These are phyloP conservation scores for Diplodus puntazzo DNA, from an alignment of 2,797 vertebrate genomes.

Conservation along the genomic window DNA sequence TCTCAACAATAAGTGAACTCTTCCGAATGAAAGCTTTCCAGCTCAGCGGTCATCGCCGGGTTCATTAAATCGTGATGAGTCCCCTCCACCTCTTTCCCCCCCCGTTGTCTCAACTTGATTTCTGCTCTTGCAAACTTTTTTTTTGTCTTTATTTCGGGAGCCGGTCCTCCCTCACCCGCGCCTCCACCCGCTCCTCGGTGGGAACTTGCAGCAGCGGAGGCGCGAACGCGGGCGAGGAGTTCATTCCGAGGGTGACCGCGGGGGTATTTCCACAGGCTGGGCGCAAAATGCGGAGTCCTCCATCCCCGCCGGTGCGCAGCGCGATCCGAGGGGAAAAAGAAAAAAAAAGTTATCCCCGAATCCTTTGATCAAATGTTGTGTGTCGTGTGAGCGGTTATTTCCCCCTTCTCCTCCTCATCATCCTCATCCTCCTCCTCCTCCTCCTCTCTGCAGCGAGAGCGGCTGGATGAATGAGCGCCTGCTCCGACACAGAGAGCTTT, in stretches of 20 bases:
- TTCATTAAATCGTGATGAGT: background rate
- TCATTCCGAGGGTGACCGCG: slow-evolving; percentile 47
- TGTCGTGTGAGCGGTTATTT: slow-evolving; percentile 7
- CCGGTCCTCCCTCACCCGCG: slow-evolving; percentile 36
- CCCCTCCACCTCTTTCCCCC: too few species aligned
- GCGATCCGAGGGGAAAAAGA: too few species aligned
- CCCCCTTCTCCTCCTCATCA: background rate
- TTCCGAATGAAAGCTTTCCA: slow-evolving; percentile 28
- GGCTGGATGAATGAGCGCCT: slow-evolving; percentile 69
- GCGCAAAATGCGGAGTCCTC: slow-evolving; percentile 2
- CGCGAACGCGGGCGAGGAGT: slow-evolving; percentile 21
- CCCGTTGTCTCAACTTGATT: slow-evolving; percentile 44
- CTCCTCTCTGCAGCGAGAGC: slow-evolving; percentile 42
- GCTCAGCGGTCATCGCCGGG: slow-evolving; percentile 7
- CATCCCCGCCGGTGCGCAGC: slow-evolving; percentile 5
- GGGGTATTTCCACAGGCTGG: slow-evolving; percentile 33
- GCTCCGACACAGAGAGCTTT: slow-evolving; percentile 71
- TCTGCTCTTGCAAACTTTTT: slow-evolving; percentile 38
- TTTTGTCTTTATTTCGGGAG: slow-evolving; percentile 42
- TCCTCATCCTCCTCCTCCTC: background rate
- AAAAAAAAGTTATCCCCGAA: background rate
- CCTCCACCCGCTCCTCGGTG: slow-evolving; percentile 34
- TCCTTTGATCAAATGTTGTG: background rate
- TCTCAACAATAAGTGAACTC: slow-evolving; percentile 48
- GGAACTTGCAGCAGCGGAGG: slow-evolving; percentile 45